Conservation (phyloP, 2,113 vertebrate genomes). For the Scomber colias region DNA sequence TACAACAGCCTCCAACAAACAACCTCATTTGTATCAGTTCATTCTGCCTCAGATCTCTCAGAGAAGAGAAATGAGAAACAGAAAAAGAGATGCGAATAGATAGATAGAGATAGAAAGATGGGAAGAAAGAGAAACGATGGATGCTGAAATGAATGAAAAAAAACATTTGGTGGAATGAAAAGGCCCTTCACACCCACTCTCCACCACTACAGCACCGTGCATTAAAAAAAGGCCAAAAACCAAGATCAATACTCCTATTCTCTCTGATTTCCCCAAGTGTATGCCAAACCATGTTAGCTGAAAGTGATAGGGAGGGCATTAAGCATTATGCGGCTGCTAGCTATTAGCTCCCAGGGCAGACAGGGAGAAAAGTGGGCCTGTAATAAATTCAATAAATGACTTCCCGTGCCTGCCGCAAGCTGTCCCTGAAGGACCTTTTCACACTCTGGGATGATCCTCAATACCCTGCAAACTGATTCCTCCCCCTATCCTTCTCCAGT, state of each 20-base stretch:
- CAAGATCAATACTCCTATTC: slow-evolving; percentile 68
- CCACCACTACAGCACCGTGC: slow-evolving; percentile 31
- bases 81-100: slow-evolving; percentile 5
- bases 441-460: slow-evolving; percentile 42
- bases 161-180: slow-evolving; percentile 62
- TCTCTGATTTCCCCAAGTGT: slow-evolving; percentile 67
- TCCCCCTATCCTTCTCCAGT: slow-evolving; percentile 26
- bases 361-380: slow-evolving; percentile 30
- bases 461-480: slow-evolving; percentile 8
- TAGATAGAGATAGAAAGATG: slow-evolving; percentile 6
- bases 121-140: slow-evolving; percentile 41
- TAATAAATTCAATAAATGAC: slow-evolving; percentile 67
- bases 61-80: slow-evolving; percentile 31
- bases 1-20: slow-evolving; percentile 45
- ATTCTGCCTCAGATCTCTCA: slow-evolving; percentile 20
- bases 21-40: slow-evolving; percentile 53
- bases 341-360: slow-evolving; percentile 50
- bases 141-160: slow-evolving; percentile 57
- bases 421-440: slow-evolving; percentile 60
- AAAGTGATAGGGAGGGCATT: slow-evolving; percentile 63
- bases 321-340: slow-evolving; percentile 66
- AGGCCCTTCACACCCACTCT: slow-evolving; percentile 63
- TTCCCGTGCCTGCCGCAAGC: slow-evolving; percentile 35
- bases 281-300: slow-evolving; percentile 66
- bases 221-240: slow-evolving; percentile 51